A percentile compares a stretch with the other conserved stretches of the same genome.
phyloP scores from a whole-genome alignment of 2,797 vertebrate genomes.

The Poecilia picta region DNA sequence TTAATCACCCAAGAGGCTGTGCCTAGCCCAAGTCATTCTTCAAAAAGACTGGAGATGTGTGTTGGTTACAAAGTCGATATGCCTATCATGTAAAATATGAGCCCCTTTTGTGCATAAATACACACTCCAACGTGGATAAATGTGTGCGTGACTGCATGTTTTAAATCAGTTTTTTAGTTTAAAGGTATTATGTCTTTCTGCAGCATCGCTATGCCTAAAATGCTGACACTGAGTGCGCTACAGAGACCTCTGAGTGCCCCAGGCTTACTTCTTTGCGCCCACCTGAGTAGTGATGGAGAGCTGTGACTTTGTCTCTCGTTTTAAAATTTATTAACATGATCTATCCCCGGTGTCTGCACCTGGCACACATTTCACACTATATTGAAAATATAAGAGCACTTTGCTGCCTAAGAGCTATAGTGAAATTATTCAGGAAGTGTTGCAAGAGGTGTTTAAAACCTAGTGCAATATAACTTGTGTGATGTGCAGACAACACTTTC shows the following conservation, averaged over 20 bases:
- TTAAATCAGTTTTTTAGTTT: conserved; percentile 16
- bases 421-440: conserved; percentile 32
- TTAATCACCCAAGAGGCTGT: conserved; percentile 7
- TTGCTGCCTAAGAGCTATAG: conserved; percentile 25
- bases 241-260: conserved; percentile 55
- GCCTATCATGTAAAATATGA: conserved; percentile 25
- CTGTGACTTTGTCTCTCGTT: conserved; percentile 61
- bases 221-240: conserved; percentile 57
- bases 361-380: conserved; percentile 41
- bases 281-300: conserved; percentile 56
- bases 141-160: conserved; percentile 14
- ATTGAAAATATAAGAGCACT: conserved; percentile 50
- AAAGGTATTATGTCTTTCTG: conserved; percentile 25
- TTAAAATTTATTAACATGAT: conserved; percentile 74
- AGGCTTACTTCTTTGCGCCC: conserved; percentile 53
- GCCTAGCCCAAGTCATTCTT: conserved; percentile 14
- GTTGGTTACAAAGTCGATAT: conserved; percentile 2
- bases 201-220: conserved; percentile 38
- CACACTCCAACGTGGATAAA: neutral
- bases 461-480: conserved; percentile 1
- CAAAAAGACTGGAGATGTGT: neutral
- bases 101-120: conserved; percentile 23
- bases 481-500: conserved; percentile 3
- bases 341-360: conserved; percentile 49
- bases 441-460: conserved; percentile 22